Conservation (phyloP, 2,888 invertebrate species). For the Tineola bisselliella region DNA sequence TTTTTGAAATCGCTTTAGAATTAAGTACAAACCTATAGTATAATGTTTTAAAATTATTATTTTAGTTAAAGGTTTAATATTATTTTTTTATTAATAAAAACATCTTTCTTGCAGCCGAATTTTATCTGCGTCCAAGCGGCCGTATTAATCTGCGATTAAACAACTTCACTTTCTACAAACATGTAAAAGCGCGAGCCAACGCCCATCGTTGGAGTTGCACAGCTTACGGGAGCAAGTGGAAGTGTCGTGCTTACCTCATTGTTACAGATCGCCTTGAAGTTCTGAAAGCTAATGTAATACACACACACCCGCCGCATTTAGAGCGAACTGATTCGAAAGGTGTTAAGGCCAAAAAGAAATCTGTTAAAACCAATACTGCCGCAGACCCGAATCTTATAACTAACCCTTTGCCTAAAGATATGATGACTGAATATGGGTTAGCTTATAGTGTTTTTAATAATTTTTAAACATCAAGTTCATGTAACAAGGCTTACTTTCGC, state of each 20-base stretch:
- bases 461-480: conserved; percentile 18
- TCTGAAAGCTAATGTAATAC: conserved; percentile 41
- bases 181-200: conserved; percentile 44
- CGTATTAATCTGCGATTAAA: conserved; percentile 51
- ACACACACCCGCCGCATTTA: conserved; percentile 40
- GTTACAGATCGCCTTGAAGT: conserved; percentile 51
- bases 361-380: background rate
- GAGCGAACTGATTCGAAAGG: conserved; percentile 15
- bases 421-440: conserved; percentile 38
- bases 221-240: conserved; percentile 49
- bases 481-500: too few relatives aligned
- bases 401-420: conserved; percentile 2
- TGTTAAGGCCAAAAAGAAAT: background rate
- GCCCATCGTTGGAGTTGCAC: conserved; percentile 57
- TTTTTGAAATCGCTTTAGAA: background rate
- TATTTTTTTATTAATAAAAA: background rate
- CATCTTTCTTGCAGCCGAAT: conserved; percentile 29
- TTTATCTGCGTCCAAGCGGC: conserved; percentile 50
- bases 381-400: conserved; percentile 5
- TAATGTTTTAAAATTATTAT: too few relatives aligned
- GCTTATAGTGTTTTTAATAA: conserved; percentile 47
- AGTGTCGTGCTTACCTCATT: conserved; percentile 50
- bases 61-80: background rate
- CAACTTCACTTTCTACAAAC: conserved; percentile 54
- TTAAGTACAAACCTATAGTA: too few relatives aligned